phyloP scores from a whole-genome alignment of 2,113 vertebrate genomes.

The Fregetta grallaria region DNA sequence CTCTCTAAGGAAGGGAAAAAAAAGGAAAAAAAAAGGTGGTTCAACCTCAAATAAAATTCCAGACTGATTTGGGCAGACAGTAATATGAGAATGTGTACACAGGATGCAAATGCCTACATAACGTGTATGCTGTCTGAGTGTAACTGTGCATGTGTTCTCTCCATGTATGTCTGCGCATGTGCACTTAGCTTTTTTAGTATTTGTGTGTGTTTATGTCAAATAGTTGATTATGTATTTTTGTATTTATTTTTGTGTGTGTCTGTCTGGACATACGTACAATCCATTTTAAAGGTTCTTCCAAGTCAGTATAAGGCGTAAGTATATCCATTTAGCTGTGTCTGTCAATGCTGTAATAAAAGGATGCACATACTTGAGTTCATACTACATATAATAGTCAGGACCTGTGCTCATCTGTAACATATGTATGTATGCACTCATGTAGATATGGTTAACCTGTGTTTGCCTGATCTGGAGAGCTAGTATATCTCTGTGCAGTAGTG shows the following conservation, averaged over 20 bases:
- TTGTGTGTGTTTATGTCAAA: neutral
- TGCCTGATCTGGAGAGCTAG: neutral
- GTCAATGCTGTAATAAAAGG: neutral
- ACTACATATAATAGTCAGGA: neutral
- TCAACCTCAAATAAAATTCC: neutral
- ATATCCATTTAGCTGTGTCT: neutral
- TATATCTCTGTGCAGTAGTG: neutral
- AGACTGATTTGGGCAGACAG: neutral
- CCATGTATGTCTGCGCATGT: fast-evolving
- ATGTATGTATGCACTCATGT: neutral
- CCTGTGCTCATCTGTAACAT: neutral
- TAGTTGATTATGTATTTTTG: neutral
- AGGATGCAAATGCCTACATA: neutral
- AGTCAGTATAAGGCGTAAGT: neutral
- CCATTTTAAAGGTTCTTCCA: neutral
- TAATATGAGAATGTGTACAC: neutral
- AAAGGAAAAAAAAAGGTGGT: neutral
- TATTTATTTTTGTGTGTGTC: neutral
- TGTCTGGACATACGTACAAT: neutral
- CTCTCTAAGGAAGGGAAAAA: neutral
- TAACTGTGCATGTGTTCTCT: neutral
- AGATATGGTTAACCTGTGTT: neutral
- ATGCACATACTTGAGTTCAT: neutral
- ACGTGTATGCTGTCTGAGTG: neutral
- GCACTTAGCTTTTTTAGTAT: neutral